Base-by-base conservation (phyloP, 2,888 invertebrate genomes). In the Conus canariensis region DNA sequence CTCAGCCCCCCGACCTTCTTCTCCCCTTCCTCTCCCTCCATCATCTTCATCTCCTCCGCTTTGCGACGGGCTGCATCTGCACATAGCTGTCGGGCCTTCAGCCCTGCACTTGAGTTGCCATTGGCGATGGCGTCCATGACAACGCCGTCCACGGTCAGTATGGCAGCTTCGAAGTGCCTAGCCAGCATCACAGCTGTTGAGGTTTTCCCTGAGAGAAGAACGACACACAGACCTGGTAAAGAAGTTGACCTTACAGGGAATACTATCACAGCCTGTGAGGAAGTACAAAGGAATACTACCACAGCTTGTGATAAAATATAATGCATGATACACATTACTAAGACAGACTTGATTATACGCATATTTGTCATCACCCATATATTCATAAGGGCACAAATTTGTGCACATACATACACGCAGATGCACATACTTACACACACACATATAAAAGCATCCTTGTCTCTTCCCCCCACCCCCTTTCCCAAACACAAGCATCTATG, bases 51-150 rank as follows among this genome's bases (percentile, higher is more conserved):
- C 91, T 95, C 95, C 88, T 96, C 95, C 3, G 94, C 93, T 30
- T 92, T 91, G 82, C 94, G 93, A 25, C 93, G 92, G 0, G 96
- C 95, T n/a, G 96, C 95, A 90, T 96, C 96, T 9, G 95, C 92
- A 92, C 96, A 96, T 89, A 96, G 92, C 90, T 96, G 95, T 0
- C 96, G 91, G 3, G 96, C 96, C 58, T 93, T 92, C 90, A 94
- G 92, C 5, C 96, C 96, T 8, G 96, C 94, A 1, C 94, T 93
- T 0, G 96, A 95, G 94, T 94, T 95, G 59, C 96, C 96, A 91
- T 94, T 95, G 77, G 95, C 93, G 86, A 96, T 96, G 88, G 96
- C 96, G 91, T 96, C 96, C 85, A 95, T 93, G n/a, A 96, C 94
- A 64, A 96, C 93, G 12, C 94, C 94, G 91, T 96, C 96, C 8